Conservation (phyloP, 2,797 vertebrate species). For the Pelochelys cantorii region DNA sequence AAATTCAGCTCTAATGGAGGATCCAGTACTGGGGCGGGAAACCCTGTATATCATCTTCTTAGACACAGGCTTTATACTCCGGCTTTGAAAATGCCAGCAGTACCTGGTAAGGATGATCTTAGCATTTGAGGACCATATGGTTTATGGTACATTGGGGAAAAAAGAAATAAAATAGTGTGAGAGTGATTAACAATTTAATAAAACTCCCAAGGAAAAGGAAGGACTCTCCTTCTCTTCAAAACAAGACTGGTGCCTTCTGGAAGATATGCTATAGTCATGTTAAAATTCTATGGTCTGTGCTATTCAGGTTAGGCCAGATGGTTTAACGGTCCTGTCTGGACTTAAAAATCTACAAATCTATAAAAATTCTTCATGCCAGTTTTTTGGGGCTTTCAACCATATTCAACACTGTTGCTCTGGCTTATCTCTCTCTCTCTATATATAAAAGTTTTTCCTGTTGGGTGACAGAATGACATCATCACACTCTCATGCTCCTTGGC, state of each 20-base stretch:
- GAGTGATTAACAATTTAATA: rapidly evolving
- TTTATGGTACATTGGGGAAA: neutral
- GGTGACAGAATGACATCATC: no score
- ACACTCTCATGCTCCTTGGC: no score
- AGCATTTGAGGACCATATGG: neutral
- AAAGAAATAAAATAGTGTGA: neutral
- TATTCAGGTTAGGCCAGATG: no score
- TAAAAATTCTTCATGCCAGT: no score
- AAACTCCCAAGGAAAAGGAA: neutral
- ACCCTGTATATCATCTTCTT: neutral
- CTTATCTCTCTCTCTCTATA: no score
- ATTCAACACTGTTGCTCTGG: no score
- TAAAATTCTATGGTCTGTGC: neutral
- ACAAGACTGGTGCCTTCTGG: neutral
- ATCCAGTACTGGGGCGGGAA: neutral
- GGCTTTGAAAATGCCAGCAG: neutral
- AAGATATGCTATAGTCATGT: neutral
- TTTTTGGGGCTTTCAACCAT: no score
- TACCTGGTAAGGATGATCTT: neutral
- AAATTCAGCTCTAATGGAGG: neutral
- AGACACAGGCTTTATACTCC: neutral
- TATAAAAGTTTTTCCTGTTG: no score
- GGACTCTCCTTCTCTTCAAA: neutral
- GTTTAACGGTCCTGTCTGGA: no score
- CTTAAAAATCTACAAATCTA: no score